Evolutionary conservation across 2,888 invertebrate species (phyloP).

Genomic region (Lepas anatifera): DNA sequence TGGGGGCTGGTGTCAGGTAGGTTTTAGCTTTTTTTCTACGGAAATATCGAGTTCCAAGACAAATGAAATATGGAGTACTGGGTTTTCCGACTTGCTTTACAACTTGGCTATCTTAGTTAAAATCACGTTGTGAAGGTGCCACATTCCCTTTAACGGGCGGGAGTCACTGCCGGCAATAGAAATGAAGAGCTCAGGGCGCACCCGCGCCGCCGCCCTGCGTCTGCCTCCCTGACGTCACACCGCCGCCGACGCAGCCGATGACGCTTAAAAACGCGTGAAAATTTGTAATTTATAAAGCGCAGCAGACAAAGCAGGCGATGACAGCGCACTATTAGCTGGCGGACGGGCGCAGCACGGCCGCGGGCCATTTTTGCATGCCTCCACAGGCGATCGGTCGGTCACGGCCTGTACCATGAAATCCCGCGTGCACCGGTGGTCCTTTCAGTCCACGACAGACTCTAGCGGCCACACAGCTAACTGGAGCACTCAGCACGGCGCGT

Average conservation of each 20-base stretch:
- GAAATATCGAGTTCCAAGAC: no score
- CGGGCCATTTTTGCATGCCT: neutral
- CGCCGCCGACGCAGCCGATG: neutral
- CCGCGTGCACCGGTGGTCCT: no score
- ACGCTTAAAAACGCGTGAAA: constrained; percentile 7
- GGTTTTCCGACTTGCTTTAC: no score
- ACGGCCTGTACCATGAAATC: neutral
- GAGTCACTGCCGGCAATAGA: neutral
- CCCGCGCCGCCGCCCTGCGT: neutral
- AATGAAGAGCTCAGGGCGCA: constrained; percentile 8
- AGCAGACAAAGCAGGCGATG: neutral
- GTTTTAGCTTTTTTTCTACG: no score
- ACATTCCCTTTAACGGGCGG: no score
- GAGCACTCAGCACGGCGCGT: neutral
- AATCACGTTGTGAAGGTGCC: no score
- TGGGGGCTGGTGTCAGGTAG: no score
- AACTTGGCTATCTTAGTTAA: no score
- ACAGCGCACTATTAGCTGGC: neutral
- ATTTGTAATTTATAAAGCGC: constrained; percentile 3
- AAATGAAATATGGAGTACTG: no score
- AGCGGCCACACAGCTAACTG: neutral
- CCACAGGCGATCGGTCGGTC: no score
- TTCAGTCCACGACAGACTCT: no score
- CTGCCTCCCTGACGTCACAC: neutral
- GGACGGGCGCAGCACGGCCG: neutral